Percentiles rank a stretch among this genome's conserved stretches.
phyloP scores from a whole-genome alignment of 2,797 vertebrate genomes.

The Cirrhinus molitorella region DNA sequence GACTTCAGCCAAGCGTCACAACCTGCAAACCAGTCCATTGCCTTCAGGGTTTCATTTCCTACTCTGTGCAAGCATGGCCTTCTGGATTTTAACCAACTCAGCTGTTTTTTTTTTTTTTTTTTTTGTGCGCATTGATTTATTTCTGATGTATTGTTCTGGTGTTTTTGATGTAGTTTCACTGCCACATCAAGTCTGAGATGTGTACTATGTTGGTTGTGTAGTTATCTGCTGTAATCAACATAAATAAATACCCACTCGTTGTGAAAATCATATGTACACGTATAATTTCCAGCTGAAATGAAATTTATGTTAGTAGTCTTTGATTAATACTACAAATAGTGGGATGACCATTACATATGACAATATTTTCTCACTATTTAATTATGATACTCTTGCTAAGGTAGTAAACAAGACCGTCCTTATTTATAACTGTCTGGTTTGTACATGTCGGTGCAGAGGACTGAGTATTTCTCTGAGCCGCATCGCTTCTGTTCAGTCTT shows the following conservation, averaged over 20 bases:
- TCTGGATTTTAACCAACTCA: conserved; percentile 14
- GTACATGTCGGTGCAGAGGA: neutral
- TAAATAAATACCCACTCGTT: neutral
- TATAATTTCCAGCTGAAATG: neutral
- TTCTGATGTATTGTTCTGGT: neutral
- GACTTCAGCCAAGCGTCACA: conserved; percentile 59
- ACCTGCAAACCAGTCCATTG: conserved; percentile 30
- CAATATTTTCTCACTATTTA: neutral
- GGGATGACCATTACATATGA: neutral
- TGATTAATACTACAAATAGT: neutral
- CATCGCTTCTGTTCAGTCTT: neutral
- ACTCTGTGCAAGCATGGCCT: conserved; percentile 13
- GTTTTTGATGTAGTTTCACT: neutral
- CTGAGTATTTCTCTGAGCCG: neutral
- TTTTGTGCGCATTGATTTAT: neutral
- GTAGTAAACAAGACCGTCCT: neutral
- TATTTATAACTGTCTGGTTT: neutral
- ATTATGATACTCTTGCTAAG: neutral
- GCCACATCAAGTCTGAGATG: neutral
- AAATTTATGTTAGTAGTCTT: neutral
- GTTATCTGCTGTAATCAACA: too few relatives aligned
- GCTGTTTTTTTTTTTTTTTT: conserved; percentile 1
- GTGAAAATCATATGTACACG: neutral
- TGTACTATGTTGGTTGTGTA: neutral
- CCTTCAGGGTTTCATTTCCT: conserved; percentile 26